Evolutionary conservation across 2,113 vertebrate genomes (phyloP).

Genomic region (Rhadina sibilatrix): DNA sequence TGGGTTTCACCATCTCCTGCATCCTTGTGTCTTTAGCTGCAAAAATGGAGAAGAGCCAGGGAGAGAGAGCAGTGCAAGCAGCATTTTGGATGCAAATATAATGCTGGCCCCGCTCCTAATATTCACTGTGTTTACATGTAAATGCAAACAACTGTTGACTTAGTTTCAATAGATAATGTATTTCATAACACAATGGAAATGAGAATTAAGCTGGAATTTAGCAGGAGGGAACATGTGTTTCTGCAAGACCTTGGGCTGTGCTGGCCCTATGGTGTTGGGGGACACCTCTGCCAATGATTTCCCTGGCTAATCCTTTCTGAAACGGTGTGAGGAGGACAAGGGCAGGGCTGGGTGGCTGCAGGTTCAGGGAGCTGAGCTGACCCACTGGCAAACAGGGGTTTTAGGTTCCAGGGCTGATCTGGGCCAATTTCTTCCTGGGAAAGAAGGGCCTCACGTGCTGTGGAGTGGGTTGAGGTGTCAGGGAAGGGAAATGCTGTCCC

Average conservation of each 20-base stretch:
- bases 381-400: fast-evolving
- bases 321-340: neutral
- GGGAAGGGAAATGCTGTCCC: neutral
- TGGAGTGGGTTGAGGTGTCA: fast-evolving
- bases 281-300: neutral
- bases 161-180: constrained; percentile 66
- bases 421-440: neutral
- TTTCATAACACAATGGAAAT: constrained; percentile 59
- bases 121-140: constrained; percentile 57
- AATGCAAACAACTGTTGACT: constrained; percentile 69
- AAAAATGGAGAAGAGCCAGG: constrained; percentile 43
- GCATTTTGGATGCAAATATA: constrained; percentile 58
- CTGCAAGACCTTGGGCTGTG: neutral
- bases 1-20: neutral
- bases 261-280: neutral
- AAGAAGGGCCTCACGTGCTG: fast-evolving
- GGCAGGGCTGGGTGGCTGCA: neutral
- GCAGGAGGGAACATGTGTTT: constrained; percentile 20
- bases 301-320: neutral
- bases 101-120: constrained; percentile 43
- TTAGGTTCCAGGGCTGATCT: fast-evolving
- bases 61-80: constrained; percentile 24
- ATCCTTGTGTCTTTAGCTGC: neutral
- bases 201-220: constrained; percentile 58
- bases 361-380: neutral